A percentile compares a stretch with the other conserved stretches of the same genome.
Evolutionary conservation across 1,140 invertebrate genomes (phyloP).

Genomic region (Physella acuta): DNA sequence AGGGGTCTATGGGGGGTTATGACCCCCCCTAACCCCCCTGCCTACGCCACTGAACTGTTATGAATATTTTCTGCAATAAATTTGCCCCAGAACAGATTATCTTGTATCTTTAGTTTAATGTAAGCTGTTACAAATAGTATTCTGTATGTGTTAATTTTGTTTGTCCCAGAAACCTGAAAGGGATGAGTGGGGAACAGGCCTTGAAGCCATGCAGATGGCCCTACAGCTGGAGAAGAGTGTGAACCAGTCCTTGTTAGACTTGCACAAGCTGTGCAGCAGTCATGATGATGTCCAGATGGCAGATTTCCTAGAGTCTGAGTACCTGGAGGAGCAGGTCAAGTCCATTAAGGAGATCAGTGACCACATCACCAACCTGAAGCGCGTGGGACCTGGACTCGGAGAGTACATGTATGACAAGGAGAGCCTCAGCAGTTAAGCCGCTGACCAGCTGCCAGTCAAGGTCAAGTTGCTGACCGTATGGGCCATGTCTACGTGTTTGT

Average conservation of each 20-base stretch:
- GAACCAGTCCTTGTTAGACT: constrained; percentile 74
- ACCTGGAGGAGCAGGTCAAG: constrained; percentile 67
- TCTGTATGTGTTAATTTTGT: not conserved
- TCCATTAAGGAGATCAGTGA: constrained; percentile 67
- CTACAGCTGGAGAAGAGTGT: constrained; percentile 77
- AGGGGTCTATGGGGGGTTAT: no score
- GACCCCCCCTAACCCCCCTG: no score
- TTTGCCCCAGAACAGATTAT: no score
- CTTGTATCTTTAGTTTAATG: no score
- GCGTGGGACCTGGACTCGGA: constrained; percentile 67
- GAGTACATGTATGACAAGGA: constrained; percentile 69
- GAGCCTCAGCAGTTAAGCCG: constrained; percentile 24
- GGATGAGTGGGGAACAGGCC: constrained; percentile 68
- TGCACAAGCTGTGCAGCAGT: constrained; percentile 70
- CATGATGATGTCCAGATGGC: constrained; percentile 66
- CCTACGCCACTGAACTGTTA: no score
- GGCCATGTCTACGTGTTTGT: no score
- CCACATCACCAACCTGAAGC: constrained; percentile 66
- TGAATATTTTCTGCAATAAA: no score
- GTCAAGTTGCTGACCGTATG: no score
- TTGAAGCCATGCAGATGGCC: constrained; percentile 73
- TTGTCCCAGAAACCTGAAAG: constrained; percentile 64
- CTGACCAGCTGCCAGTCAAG: no score
- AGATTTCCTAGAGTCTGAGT: constrained; percentile 39
- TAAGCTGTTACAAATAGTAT: no score